phyloP scores from a whole-genome alignment of 2,888 invertebrate genomes.

The Girardia tigrina region DNA sequence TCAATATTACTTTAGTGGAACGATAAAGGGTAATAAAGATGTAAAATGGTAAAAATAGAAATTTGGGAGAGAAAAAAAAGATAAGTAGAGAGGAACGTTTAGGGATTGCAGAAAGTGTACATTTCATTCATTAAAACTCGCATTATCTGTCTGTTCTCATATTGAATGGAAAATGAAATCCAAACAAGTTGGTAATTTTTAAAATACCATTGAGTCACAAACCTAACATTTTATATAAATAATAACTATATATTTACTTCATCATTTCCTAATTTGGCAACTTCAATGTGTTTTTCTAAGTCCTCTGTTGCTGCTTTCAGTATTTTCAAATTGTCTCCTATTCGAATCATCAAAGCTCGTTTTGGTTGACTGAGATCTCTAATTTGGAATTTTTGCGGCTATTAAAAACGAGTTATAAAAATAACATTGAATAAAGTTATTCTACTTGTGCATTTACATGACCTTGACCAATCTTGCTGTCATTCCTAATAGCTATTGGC shows the following conservation, averaged over 20 bases:
- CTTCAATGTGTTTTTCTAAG: conserved; percentile 1
- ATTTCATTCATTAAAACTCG: too few species aligned
- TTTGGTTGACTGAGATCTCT: conserved; percentile 24
- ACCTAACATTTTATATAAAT: neutral
- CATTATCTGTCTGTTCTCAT: too few species aligned
- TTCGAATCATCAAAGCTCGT: neutral
- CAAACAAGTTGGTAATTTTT: too few species aligned
- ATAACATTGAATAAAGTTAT: neutral
- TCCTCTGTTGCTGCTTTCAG: conserved; percentile 19
- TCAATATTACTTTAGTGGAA: too few species aligned
- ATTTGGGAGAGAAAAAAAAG: too few species aligned
- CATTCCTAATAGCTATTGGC: conserved; percentile 8
- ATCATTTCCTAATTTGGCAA: conserved; percentile 25
- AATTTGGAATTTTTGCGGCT: conserved; percentile 28
- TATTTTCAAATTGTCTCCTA: conserved; percentile 29
- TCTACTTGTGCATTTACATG: neutral
- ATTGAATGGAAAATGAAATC: too few species aligned
- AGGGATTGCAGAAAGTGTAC: too few species aligned
- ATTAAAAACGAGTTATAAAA: neutral
- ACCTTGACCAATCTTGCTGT: neutral
- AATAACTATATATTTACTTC: neutral
- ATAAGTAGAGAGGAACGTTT: too few species aligned
- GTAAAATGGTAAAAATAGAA: too few species aligned
- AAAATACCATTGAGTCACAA: too few species aligned
- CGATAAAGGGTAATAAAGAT: too few species aligned